Percentiles rank a stretch among this genome's conserved stretches.
These are phyloP conservation scores for Indicator maculatus DNA, from an alignment of 2,113 vertebrate genomes.

Conservation along the genomic window DNA sequence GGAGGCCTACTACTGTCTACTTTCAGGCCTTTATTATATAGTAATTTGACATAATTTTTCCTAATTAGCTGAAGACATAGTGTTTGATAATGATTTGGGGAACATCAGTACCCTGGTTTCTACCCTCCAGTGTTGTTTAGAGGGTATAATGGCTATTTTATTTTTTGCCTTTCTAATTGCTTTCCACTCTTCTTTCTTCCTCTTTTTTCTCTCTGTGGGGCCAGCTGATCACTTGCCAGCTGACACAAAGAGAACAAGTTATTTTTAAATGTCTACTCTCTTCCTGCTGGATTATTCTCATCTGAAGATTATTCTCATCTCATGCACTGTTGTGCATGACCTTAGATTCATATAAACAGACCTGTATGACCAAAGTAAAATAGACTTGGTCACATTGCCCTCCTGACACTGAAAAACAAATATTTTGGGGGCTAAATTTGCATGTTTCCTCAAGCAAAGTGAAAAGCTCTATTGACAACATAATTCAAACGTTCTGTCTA, in stretches of 20 bases:
- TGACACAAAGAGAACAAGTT: conserved; percentile 25
- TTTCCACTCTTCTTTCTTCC: conserved; percentile 7
- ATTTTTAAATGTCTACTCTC: conserved; percentile 9
- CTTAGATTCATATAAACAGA: conserved; percentile 45
- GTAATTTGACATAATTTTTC: conserved; percentile 31
- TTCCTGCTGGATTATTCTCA: conserved; percentile 14
- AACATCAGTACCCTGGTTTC: background rate
- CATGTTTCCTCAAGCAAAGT: background rate
- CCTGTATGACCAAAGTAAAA: conserved; percentile 10
- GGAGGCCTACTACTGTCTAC: background rate
- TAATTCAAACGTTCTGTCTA: background rate
- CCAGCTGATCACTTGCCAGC: background rate
- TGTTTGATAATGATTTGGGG: conserved; percentile 29
- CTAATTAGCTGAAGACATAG: conserved; percentile 53
- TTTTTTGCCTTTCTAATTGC: conserved; percentile 25
- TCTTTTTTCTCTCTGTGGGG: conserved; percentile 18
- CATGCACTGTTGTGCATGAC: conserved; percentile 2
- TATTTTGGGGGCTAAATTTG: background rate
- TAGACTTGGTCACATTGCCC: background rate
- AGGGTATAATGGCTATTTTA: background rate
- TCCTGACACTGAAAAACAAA: background rate
- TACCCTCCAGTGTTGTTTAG: background rate
- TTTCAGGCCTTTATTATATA: background rate
- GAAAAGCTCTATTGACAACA: background rate
- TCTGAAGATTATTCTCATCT: conserved; percentile 23